Percentiles rank a stretch among this genome's conserved stretches.
Evolutionary conservation across 2,113 vertebrate genomes (phyloP).

Genomic region (Abramis brama): DNA sequence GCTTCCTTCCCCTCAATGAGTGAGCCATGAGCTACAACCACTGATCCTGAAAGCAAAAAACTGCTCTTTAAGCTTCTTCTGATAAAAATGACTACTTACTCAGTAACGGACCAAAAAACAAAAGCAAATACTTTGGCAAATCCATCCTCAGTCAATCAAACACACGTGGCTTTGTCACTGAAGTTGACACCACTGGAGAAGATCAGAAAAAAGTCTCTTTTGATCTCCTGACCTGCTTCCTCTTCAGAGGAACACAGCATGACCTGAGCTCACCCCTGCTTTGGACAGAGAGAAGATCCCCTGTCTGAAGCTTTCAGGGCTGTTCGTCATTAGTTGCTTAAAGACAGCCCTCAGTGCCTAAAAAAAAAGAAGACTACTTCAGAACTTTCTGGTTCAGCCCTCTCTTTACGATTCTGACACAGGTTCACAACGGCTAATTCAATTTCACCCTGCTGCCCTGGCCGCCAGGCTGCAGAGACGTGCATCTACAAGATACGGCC

Average conservation of each 20-base stretch:
- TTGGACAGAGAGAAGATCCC: conserved; percentile 69
- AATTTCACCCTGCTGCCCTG: conserved; percentile 71
- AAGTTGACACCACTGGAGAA: conserved; percentile 39
- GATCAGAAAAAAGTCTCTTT: conserved; percentile 67
- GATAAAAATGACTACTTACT: background rate
- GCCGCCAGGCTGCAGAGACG: conserved; percentile 71
- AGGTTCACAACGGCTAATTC: conserved; percentile 73
- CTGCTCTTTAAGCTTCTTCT: background rate
- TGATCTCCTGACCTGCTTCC: conserved; percentile 78
- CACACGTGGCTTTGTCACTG: conserved; percentile 50
- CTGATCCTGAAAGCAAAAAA: background rate
- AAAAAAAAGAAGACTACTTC: conserved; percentile 15
- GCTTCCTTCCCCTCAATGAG: conserved; percentile 7
- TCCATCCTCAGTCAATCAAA: conserved; percentile 42
- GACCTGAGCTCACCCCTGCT: conserved; percentile 70
- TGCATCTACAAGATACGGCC: conserved; percentile 74
- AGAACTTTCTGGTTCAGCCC: conserved; percentile 53
- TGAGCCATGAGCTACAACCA: background rate
- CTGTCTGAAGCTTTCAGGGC: conserved; percentile 70
- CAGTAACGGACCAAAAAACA: background rate
- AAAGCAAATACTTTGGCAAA: background rate
- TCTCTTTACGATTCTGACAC: conserved; percentile 58
- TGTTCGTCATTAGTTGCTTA: conserved; percentile 44
- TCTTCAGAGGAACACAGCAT: conserved; percentile 66
- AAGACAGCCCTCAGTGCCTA: conserved; percentile 35